phyloP scores from a whole-genome alignment of 2,888 invertebrate genomes.

The Heliconius aoede region DNA sequence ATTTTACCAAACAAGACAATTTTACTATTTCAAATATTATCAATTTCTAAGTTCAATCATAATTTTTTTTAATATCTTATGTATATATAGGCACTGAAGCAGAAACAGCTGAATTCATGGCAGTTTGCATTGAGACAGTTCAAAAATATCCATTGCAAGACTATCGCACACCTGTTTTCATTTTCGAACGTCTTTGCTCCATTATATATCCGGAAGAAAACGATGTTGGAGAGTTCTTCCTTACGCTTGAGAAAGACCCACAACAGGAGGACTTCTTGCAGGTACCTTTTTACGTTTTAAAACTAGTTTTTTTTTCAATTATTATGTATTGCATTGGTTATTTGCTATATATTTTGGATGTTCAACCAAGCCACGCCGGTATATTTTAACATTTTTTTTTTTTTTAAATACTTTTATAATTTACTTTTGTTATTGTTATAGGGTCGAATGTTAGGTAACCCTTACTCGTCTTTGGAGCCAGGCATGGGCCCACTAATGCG shows the following conservation, averaged over 20 bases:
- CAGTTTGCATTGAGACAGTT: constrained; percentile 97
- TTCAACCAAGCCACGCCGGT: neutral
- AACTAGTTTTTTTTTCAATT: neutral
- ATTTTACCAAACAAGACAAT: neutral
- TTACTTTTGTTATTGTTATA: constrained; percentile 56
- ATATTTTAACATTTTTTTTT: neutral
- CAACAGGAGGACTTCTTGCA: constrained; percentile 99
- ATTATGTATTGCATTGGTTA: neutral
- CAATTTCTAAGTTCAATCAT: neutral
- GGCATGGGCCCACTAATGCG: constrained; percentile 99
- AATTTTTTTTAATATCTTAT: neutral
- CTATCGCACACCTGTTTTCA: constrained; percentile 97
- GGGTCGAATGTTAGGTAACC: constrained; percentile 98
- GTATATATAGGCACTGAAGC: constrained; percentile 91
- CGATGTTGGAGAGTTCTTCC: constrained; percentile 97
- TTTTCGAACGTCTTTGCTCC: constrained; percentile 97
- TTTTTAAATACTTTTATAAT: neutral
- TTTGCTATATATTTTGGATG: neutral
- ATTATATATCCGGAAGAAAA: constrained; percentile 99
- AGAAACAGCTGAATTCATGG: constrained; percentile 98
- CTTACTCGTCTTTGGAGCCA: constrained; percentile 96
- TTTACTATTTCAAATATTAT: neutral
- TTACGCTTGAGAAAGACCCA: constrained; percentile 98
- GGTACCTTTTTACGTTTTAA: constrained; percentile 62
- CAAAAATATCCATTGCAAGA: constrained; percentile 95